phyloP scores from a whole-genome alignment of 1,140 invertebrate genomes.

The Hylyphantes graminicola region DNA sequence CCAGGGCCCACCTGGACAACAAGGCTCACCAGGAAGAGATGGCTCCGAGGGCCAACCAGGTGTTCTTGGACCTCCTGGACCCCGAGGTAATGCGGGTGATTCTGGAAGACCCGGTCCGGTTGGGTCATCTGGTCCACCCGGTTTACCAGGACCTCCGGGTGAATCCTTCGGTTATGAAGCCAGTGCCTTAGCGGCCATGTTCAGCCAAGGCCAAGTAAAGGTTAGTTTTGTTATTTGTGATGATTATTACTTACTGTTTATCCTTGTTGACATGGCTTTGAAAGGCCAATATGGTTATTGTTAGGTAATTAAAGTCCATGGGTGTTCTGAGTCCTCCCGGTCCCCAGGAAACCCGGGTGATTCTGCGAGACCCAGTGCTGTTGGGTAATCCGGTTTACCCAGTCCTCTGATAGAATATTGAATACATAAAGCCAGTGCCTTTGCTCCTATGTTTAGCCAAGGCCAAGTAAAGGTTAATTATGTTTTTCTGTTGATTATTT shows the following conservation, averaged over 20 bases:
- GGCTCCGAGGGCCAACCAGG: slow-evolving; percentile 67
- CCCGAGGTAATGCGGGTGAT: slow-evolving; percentile 63
- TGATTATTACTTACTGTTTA: no score
- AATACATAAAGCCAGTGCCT: no score
- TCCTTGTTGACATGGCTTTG: no score
- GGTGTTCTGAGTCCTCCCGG: slow-evolving; percentile 65
- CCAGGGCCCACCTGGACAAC: slow-evolving; percentile 57
- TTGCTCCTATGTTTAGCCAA: no score
- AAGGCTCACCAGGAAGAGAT: slow-evolving; percentile 70
- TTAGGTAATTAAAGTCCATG: no score
- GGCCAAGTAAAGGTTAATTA: no score
- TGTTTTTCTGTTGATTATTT: no score
- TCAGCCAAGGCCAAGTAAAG: slow-evolving; percentile 74
- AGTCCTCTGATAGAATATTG: no score
- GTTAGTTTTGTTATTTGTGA: slow-evolving; percentile 59
- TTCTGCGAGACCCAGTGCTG: slow-evolving; percentile 66
- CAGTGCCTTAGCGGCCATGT: slow-evolving; percentile 78
- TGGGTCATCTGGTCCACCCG: slow-evolving; percentile 77
- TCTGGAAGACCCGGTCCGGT: slow-evolving; percentile 67
- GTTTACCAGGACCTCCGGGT: slow-evolving; percentile 76
- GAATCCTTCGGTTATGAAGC: slow-evolving; percentile 76
- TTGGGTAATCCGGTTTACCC: slow-evolving; percentile 77
- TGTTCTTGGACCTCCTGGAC: slow-evolving; percentile 64
- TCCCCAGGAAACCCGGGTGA: slow-evolving; percentile 63
- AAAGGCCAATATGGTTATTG: no score